A percentile compares a stretch with the other conserved stretches of the same genome.
phyloP scores from a whole-genome alignment of 2,797 vertebrate species.

The Ctenosaura bakeri region DNA sequence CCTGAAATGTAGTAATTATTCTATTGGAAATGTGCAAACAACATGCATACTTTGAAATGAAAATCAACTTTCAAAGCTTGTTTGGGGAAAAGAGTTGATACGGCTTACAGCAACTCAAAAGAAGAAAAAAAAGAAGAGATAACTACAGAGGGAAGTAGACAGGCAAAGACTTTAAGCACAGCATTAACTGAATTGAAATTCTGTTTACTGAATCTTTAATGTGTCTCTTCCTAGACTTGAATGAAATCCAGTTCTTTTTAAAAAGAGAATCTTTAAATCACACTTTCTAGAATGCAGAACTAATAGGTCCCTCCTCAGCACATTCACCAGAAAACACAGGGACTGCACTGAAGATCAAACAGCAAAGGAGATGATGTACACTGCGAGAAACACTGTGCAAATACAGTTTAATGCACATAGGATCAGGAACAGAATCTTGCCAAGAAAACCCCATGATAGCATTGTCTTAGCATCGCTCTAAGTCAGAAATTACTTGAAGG shows the following conservation, averaged over 20 bases:
- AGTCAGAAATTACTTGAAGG: background rate
- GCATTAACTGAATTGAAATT: background rate
- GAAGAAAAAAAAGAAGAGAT: background rate
- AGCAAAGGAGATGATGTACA: background rate
- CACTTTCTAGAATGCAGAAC: fast-evolving
- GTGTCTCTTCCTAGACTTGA: background rate
- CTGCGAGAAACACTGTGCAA: background rate
- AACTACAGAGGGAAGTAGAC: background rate
- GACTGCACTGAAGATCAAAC: background rate
- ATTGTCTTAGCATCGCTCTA: no score
- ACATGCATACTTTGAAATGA: background rate
- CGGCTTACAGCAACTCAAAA: background rate
- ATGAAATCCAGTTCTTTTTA: background rate
- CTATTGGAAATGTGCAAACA: background rate
- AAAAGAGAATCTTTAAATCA: background rate
- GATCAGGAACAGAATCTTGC: background rate
- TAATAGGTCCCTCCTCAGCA: no score
- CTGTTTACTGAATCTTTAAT: background rate
- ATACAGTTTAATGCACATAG: background rate
- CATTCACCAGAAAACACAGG: no score
- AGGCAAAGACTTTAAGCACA: background rate
- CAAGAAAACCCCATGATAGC: no score
- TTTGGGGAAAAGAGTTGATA: background rate
- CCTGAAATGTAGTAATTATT: background rate
- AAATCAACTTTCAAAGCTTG: background rate